Conservation (phyloP, 2,888 invertebrate genomes). For the Lacanobia oleracea region DNA sequence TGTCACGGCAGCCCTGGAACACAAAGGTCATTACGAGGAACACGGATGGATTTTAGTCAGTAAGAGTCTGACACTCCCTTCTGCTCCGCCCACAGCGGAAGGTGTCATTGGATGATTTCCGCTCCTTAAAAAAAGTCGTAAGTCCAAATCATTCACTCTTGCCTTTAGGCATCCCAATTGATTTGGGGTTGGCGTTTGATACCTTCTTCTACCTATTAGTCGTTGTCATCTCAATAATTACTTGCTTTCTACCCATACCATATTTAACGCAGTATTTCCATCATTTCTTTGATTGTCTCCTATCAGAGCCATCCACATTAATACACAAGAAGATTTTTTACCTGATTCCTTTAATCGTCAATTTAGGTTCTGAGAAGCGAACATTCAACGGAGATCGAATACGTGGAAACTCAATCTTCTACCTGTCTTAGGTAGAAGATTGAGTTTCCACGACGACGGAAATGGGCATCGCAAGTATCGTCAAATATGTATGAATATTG, state of each 20-base stretch:
- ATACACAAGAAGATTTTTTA: not conserved
- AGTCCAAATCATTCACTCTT: not conserved
- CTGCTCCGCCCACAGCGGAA: too few species aligned
- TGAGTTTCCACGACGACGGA: conserved; percentile 20
- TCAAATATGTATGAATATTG: conserved; percentile 37
- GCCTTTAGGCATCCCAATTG: not conserved
- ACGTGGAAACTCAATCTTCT: too few species aligned
- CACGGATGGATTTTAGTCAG: too few species aligned
- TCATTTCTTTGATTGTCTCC: not conserved
- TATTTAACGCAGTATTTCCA: not conserved
- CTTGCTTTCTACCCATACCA: not conserved
- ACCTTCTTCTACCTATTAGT: not conserved
- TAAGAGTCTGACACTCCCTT: too few species aligned
- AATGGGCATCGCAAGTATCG: conserved; percentile 4
- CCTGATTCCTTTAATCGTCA: conserved; percentile 1
- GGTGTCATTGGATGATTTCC: too few species aligned
- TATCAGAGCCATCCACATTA: not conserved
- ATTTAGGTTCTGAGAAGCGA: not conserved
- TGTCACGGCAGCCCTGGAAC: too few species aligned
- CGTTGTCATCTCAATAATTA: not conserved
- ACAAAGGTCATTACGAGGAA: too few species aligned
- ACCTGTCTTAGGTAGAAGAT: conserved; percentile 34
- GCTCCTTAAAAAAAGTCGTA: too few species aligned
- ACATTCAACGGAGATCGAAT: conserved; percentile 34
- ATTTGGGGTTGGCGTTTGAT: not conserved